phyloP scores from a whole-genome alignment of 2,888 invertebrate species.

The Caenorhabditis sp. region DNA sequence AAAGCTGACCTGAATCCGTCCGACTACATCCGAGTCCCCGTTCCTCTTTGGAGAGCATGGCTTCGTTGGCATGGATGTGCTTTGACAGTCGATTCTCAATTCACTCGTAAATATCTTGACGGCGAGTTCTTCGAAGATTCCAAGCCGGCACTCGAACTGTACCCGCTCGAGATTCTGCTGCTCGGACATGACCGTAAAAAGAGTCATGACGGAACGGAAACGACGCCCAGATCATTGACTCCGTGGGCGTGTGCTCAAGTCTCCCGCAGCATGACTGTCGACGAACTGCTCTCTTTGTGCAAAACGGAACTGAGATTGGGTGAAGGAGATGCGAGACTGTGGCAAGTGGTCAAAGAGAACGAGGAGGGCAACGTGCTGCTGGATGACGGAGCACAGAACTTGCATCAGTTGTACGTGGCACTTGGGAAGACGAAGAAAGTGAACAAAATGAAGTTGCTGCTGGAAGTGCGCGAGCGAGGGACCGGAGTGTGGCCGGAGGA shows the following conservation, averaged over 20 bases:
- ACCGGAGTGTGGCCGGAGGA: conserved; percentile 93
- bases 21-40: conserved; percentile 59
- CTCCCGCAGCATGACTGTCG: conserved; percentile 60
- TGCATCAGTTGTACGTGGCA: conserved; percentile 54
- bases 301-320: conserved; percentile 59
- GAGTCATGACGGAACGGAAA: conserved; percentile 42
- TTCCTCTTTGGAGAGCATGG: conserved; percentile 64
- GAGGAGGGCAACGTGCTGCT: conserved; percentile 58
- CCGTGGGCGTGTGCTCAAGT: conserved; percentile 70
- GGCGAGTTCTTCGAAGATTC: conserved; percentile 59
- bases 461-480: conserved; percentile 86
- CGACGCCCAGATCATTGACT: conserved; percentile 33
- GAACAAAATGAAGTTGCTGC: conserved; percentile 67
- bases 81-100: conserved; percentile 55
- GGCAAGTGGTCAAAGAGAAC: conserved; percentile 61
- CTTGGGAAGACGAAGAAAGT: conserved; percentile 56
- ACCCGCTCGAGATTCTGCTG: conserved; percentile 62
- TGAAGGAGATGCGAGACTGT: conserved; percentile 60
- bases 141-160: conserved; percentile 57
- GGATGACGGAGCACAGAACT: conserved; percentile 58
- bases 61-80: conserved; percentile 66
- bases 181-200: conserved; percentile 63
- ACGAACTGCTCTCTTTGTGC: conserved; percentile 58
- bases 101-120: conserved; percentile 53
- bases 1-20: conserved; percentile 51